phyloP scores from a whole-genome alignment of 2,113 vertebrate genomes.

The Oxyura jamaicensis region DNA sequence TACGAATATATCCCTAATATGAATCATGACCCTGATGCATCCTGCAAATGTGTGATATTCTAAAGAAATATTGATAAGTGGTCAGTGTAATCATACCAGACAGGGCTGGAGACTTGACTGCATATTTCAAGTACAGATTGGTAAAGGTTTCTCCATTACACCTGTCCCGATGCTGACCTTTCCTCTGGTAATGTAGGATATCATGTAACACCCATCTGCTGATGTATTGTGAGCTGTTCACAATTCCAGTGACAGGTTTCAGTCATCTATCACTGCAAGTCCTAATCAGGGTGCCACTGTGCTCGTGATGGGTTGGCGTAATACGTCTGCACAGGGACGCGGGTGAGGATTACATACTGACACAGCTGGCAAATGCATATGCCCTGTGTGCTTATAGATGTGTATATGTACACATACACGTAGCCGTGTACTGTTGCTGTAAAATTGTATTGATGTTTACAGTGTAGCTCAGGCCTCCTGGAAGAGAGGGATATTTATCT shows the following conservation, averaged over 20 bases:
- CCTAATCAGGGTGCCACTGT: neutral
- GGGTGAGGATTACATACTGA: neutral
- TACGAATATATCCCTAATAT: neutral
- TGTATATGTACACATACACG: accelerated
- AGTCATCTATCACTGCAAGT: neutral
- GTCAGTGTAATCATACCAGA: neutral
- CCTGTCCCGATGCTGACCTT: neutral
- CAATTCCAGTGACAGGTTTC: neutral
- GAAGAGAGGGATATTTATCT: neutral
- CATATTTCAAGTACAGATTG: neutral
- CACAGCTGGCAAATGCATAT: neutral
- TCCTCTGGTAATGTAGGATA: neutral
- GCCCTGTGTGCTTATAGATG: accelerated
- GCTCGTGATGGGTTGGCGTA: accelerated
- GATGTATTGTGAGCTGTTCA: neutral
- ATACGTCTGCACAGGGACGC: neutral
- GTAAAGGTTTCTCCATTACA: neutral
- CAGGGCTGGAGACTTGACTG: neutral
- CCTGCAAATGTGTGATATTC: neutral
- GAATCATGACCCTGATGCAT: neutral
- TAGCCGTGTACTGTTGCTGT: neutral
- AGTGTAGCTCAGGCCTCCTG: neutral
- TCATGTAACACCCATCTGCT: neutral
- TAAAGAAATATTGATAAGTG: neutral
- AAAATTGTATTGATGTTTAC: neutral